phyloP scores from a whole-genome alignment of 2,888 invertebrate species.

The Hololepta plana region DNA sequence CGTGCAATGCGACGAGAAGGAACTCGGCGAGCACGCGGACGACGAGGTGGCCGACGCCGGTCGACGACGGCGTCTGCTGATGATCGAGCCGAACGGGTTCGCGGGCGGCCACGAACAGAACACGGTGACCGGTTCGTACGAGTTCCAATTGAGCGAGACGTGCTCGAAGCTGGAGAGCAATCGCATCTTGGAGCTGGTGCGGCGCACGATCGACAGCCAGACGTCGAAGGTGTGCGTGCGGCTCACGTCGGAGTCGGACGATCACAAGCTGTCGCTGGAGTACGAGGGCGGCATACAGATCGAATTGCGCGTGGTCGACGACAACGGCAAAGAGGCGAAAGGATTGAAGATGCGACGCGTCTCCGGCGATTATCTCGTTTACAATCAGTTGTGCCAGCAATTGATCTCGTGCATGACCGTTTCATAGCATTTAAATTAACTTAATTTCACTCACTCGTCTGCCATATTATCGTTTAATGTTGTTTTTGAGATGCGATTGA shows the following conservation, averaged over 20 bases:
- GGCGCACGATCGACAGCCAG: slow-evolving; percentile 59
- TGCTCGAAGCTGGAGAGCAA: slow-evolving; percentile 64
- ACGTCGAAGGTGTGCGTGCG: slow-evolving; percentile 49
- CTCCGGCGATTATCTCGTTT: slow-evolving; percentile 75
- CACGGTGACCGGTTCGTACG: slow-evolving; percentile 29
- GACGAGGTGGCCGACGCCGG: no score
- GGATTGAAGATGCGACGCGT: slow-evolving; percentile 73
- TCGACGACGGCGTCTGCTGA: slow-evolving; percentile 4
- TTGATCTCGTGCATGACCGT: slow-evolving; percentile 73
- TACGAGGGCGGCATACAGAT: slow-evolving; percentile 63
- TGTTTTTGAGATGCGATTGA: no score
- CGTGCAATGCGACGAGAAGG: slow-evolving; percentile 6
- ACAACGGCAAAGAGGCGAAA: slow-evolving; percentile 46
- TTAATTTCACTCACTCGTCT: no score
- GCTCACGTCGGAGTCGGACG: slow-evolving; percentile 14
- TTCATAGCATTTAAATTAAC: no score
- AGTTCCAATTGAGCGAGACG: slow-evolving; percentile 60
- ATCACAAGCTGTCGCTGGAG: slow-evolving; percentile 22
- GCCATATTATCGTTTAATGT: no score
- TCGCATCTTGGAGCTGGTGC: slow-evolving; percentile 62
- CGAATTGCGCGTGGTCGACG: slow-evolving; percentile 61
- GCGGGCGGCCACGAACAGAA: slow-evolving; percentile 4
- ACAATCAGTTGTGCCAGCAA: slow-evolving; percentile 75
- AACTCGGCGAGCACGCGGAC: slow-evolving; percentile 6
- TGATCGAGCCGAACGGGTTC: slow-evolving; percentile 5